These are phyloP conservation scores for Myathropa florea DNA, from an alignment of 2,888 invertebrate genomes.

Conservation along the genomic window DNA sequence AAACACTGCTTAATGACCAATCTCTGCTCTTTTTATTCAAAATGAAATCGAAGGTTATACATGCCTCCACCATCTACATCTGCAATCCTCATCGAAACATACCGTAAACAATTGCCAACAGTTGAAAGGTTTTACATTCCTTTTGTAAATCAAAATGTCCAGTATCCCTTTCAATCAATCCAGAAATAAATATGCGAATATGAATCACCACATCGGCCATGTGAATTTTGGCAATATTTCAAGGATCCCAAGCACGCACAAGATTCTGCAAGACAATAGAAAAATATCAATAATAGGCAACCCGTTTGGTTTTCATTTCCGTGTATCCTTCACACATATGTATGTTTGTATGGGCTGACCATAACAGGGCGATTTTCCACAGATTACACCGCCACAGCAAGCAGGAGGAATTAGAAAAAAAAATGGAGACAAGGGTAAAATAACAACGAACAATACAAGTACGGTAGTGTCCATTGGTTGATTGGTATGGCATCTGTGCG, in stretches of 20 bases:
- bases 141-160: background rate
- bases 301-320: conserved; percentile 62
- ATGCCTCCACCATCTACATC: too few relatives aligned
- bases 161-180: conserved; percentile 26
- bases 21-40: too few relatives aligned
- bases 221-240: conserved; percentile 10
- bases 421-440: conserved; percentile 12
- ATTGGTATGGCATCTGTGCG: conserved; percentile 60
- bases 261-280: conserved; percentile 9
- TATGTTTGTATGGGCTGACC: conserved; percentile 75
- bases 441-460: conserved; percentile 24
- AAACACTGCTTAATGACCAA: too few relatives aligned
- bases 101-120: background rate
- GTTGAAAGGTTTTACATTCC: background rate
- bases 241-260: conserved; percentile 15
- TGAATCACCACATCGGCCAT: conserved; percentile 39
- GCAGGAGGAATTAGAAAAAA: background rate
- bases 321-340: conserved; percentile 39
- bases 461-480: conserved; percentile 42
- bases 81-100: too few relatives aligned
- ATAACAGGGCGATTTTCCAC: conserved; percentile 72
- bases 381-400: conserved; percentile 49
- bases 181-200: conserved; percentile 12
- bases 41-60: too few relatives aligned
- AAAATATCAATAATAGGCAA: conserved; percentile 53